Base-by-base conservation (phyloP, 2,888 invertebrate genomes). In the Calliopum simillimum region DNA sequence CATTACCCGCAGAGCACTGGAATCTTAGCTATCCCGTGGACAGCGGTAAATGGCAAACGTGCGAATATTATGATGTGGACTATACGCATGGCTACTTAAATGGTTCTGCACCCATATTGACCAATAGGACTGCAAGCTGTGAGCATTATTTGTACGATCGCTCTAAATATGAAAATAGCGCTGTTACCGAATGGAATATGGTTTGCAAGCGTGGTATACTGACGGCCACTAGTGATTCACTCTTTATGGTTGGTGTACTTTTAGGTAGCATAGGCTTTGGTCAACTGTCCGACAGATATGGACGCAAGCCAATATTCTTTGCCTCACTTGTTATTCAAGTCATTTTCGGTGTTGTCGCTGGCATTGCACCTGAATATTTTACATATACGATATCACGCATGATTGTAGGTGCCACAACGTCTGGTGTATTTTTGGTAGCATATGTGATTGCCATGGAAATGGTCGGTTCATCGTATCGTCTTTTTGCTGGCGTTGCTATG, bases 361-460 rank as follows among this genome's bases (percentile, higher is more conserved):
- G 91, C 5, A 78, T 92, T 62, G 88, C 92, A 0, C 92, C 92
- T 0, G 91, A 93, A 77, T 92, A 90, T 81, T 88, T 90, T 80
- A 89, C 89, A 58, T 93, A 91, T 79, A 89, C 91, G 14, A 81
- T 90, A 68, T 88, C 91, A 55, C 87, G 94, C 73, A 85, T 91
- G 71, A 81, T 93, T 61, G 89, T 94, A 25, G 94, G 94, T 14
- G 89, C 91, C 14, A 91, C 92, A 12, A 92, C 93, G 11, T 92
- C 93, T 6, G 93, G 93, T 2, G 91, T 93, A 12, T 94, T 93
- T 80, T 86, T 93, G 71, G 93, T 93, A 23, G 92, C 93, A 55
- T 94, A 93, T 83, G 93, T 93, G 62, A 91, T 94, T 76, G 92
- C 93, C 89, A 87, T 87, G 86, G 92, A 92, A 86, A 92, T 92